These are phyloP conservation scores for Ondatra zibethicus DNA, from an alignment of 2,113 vertebrate genomes.

Conservation along the genomic window DNA sequence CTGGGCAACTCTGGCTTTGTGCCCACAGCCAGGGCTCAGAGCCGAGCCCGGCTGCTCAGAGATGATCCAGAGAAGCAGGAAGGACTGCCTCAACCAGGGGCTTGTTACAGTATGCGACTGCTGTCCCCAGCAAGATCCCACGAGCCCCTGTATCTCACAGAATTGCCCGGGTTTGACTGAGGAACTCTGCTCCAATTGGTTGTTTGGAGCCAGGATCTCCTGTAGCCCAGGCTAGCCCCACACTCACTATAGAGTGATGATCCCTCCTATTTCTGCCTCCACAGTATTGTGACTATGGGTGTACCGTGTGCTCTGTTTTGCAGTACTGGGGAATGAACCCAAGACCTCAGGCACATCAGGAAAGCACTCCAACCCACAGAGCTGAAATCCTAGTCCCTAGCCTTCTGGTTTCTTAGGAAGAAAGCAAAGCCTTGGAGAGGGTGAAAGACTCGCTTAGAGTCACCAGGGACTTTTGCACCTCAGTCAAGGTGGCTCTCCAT, in stretches of 20 bases:
- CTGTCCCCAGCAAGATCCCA: neutral
- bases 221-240: neutral
- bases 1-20: too few relatives aligned
- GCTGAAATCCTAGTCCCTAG: neutral
- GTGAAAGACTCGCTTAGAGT: neutral
- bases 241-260: too few relatives aligned
- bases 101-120: neutral
- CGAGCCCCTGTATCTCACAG: neutral
- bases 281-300: neutral
- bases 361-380: neutral
- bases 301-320: neutral
- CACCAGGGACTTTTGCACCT: neutral
- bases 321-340: neutral
- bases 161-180: neutral
- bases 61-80: neutral
- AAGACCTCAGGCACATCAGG: too few relatives aligned
- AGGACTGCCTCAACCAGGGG: neutral
- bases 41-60: neutral
- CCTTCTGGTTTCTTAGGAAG: neutral
- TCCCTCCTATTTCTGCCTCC: neutral
- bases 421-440: neutral
- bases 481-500: accelerated
- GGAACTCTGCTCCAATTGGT: neutral
- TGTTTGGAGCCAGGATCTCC: neutral
- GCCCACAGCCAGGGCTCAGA: neutral